These are phyloP conservation scores for Callinectes sapidus DNA, from an alignment of 2,888 invertebrate genomes.

Conservation along the genomic window DNA sequence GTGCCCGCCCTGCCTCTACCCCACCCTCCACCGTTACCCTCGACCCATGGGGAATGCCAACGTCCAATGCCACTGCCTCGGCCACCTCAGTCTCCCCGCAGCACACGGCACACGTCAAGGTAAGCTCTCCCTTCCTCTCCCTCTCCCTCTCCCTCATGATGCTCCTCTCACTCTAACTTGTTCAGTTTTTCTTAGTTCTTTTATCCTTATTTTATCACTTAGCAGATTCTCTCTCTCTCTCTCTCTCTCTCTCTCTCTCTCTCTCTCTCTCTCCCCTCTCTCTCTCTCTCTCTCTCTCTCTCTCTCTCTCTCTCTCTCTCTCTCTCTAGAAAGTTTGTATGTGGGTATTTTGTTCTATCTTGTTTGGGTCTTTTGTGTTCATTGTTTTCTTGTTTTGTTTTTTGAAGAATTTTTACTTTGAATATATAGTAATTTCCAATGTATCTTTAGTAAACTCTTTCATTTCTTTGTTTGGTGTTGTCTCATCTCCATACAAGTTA, in stretches of 20 bases:
- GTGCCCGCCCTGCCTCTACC: constrained; percentile 62
- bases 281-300: neutral
- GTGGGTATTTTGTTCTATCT: neutral
- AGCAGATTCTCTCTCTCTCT: too few relatives aligned
- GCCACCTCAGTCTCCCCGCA: constrained; percentile 22
- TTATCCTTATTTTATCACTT: neutral
- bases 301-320: neutral
- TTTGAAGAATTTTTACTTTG: neutral
- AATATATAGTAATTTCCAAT: neutral
- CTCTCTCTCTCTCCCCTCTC: neutral
- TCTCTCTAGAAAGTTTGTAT: neutral
- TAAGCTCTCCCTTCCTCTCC: neutral
- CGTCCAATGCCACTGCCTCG: constrained; percentile 74
- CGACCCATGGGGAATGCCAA: constrained; percentile 85
- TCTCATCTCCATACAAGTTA: neutral
- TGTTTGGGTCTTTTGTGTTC: neutral
- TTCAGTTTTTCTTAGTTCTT: neutral
- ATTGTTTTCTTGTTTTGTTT: neutral
- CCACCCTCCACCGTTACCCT: constrained; percentile 77
- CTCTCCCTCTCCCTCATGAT: too few relatives aligned
- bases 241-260: neutral
- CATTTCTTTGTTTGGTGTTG: neutral
- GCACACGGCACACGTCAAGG: neutral
- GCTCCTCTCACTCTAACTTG: too few relatives aligned
- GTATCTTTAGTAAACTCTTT: neutral